Evolutionary conservation across 2,113 vertebrate genomes (phyloP).

Genomic region (Girardinichthys multiradiatus): DNA sequence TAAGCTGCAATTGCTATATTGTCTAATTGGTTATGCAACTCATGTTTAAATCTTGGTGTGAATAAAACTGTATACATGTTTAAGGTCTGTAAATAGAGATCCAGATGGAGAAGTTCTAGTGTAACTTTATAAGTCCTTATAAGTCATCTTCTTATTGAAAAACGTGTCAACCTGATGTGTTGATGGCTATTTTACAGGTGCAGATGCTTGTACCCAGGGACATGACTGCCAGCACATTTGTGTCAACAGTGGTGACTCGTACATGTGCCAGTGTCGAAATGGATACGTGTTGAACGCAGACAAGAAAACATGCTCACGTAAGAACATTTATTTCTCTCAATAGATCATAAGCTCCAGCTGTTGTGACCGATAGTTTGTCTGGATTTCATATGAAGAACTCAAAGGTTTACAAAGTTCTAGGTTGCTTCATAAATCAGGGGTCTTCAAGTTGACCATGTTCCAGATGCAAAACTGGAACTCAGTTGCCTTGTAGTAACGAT

Average conservation of each 20-base stretch:
- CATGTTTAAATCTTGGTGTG: neutral
- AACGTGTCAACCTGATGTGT: neutral
- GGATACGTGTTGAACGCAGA: slow-evolving; percentile 80
- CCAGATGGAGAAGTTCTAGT: neutral
- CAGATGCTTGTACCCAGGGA: slow-evolving; percentile 66
- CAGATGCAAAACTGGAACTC: too few species aligned
- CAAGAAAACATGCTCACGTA: slow-evolving; percentile 77
- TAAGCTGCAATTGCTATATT: too few species aligned
- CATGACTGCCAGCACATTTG: slow-evolving; percentile 81
- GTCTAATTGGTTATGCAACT: too few species aligned
- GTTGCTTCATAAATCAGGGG: too few species aligned
- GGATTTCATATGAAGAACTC: neutral
- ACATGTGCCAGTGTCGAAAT: slow-evolving; percentile 74
- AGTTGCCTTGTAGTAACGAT: too few species aligned
- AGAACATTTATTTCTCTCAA: neutral
- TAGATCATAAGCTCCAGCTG: neutral
- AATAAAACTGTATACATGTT: neutral
- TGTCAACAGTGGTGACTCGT: slow-evolving; percentile 55
- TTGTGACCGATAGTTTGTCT: neutral
- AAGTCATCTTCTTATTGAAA: neutral
- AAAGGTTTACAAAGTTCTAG: too few species aligned
- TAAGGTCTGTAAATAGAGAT: neutral
- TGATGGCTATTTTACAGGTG: slow-evolving; percentile 56
- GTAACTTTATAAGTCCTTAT: too few species aligned
- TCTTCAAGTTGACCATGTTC: too few species aligned